Percentiles rank a stretch among this genome's conserved stretches.
Conservation (phyloP, 2,113 vertebrate species). For the Mesocricetus auratus region DNA sequence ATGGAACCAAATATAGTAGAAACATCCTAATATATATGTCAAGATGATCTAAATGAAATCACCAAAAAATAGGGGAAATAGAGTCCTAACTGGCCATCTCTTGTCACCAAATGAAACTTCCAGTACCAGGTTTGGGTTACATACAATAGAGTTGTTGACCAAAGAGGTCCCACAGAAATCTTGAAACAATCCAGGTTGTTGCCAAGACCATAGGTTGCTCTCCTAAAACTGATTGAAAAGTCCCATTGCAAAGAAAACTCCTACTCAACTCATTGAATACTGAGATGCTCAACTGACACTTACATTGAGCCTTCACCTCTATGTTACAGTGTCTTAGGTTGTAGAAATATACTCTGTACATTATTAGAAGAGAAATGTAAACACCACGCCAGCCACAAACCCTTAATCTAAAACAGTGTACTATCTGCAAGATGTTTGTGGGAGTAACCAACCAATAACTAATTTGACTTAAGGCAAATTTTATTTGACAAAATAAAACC, state of each 20-base stretch:
- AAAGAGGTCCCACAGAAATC: neutral
- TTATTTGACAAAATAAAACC: neutral
- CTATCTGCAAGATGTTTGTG: neutral
- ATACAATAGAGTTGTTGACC: neutral
- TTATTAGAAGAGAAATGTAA: neutral
- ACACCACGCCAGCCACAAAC: neutral
- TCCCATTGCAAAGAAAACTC: neutral
- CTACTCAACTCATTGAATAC: neutral
- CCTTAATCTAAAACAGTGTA: neutral
- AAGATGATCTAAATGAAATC: neutral
- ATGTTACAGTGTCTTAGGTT: neutral
- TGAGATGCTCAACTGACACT: neutral
- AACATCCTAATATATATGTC: neutral
- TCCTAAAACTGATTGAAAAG: neutral
- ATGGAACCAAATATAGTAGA: neutral
- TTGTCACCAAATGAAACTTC: neutral
- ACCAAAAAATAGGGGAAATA: neutral
- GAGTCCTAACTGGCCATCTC: neutral
- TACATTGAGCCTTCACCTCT: neutral
- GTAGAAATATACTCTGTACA: neutral
- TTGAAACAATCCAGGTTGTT: neutral
- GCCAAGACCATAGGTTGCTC: neutral
- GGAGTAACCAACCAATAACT: neutral
- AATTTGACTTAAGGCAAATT: neutral
- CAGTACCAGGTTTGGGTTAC: neutral